Evolutionary conservation across 1,140 invertebrate species (phyloP).

Genomic region (Diachasma alloeum): DNA sequence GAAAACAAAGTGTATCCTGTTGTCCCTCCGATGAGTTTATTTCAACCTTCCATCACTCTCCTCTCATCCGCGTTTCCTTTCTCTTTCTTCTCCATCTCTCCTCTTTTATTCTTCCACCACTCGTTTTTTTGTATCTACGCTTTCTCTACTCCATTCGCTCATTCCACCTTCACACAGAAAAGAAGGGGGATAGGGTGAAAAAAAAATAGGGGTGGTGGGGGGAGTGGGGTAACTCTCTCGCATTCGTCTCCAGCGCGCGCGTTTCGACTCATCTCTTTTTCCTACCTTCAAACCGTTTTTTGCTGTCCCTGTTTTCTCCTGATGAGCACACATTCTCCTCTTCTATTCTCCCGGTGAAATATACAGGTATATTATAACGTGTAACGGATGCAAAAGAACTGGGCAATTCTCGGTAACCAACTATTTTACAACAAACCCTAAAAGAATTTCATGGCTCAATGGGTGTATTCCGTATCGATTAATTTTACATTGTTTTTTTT

Average conservation of each 20-base stretch:
- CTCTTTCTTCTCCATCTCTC: neutral
- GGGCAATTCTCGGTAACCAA: constrained; percentile 14
- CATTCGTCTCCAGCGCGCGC: neutral
- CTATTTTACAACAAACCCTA: constrained; percentile 18
- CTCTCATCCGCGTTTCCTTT: neutral
- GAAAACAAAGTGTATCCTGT: neutral
- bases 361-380: constrained; percentile 1
- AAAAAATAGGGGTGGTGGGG: neutral
- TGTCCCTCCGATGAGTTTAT: neutral
- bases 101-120: neutral
- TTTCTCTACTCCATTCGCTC: constrained; percentile 13
- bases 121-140: neutral
- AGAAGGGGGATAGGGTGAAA: neutral
- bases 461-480: constrained; percentile 4
- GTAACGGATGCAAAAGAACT: constrained; percentile 16
- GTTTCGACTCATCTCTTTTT: neutral
- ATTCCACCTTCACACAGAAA: constrained; percentile 1
- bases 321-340: constrained; percentile 9
- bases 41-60: neutral
- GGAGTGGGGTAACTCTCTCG: neutral
- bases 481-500: neutral
- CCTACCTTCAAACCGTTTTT: neutral
- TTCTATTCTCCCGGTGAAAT: neutral
- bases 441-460: constrained; percentile 28
- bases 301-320: constrained; percentile 5